phyloP scores from a whole-genome alignment of 2,113 vertebrate genomes.

The Psammodynastes pulverulentus region DNA sequence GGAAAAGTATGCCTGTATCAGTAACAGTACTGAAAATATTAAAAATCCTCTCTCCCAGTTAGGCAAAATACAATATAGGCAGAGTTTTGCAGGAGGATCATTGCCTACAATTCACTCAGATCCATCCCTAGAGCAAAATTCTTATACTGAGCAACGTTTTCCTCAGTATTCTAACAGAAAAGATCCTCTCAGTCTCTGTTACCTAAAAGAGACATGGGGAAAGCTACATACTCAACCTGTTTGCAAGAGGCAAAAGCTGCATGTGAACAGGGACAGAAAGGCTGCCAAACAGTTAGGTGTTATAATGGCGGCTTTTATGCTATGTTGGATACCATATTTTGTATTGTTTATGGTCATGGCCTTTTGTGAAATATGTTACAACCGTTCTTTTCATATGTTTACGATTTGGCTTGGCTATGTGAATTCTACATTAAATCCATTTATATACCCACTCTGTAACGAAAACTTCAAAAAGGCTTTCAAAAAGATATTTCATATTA shows the following conservation, averaged over 20 bases:
- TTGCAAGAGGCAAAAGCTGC: slow-evolving; percentile 70
- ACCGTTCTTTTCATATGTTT: slow-evolving; percentile 81
- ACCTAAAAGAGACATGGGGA: slow-evolving; percentile 81
- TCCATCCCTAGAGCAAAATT: background rate
- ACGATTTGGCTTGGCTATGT: slow-evolving; percentile 96
- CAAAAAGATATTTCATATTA: slow-evolving; percentile 82
- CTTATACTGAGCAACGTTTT: background rate
- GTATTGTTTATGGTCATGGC: slow-evolving; percentile 89
- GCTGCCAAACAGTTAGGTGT: slow-evolving; percentile 91
- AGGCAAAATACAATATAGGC: slow-evolving; percentile 64
- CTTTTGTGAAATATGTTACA: slow-evolving; percentile 75
- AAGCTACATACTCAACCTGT: slow-evolving; percentile 75
- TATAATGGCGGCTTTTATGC: slow-evolving; percentile 88
- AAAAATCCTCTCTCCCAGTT: slow-evolving; percentile 62
- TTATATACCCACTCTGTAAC: slow-evolving; percentile 94
- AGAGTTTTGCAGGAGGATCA: slow-evolving; percentile 61
- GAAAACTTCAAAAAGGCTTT: slow-evolving; percentile 93
- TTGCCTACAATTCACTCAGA: background rate
- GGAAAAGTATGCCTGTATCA: slow-evolving; percentile 34
- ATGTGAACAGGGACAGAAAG: slow-evolving; percentile 83
- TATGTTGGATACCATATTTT: slow-evolving; percentile 97
- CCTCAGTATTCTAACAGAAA: background rate
- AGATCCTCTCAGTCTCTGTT: slow-evolving; percentile 59
- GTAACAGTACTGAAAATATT: slow-evolving; percentile 47
- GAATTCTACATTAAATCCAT: slow-evolving; percentile 93